Base-by-base conservation (phyloP, 2,113 vertebrate genomes). In the Malurus elegans region DNA sequence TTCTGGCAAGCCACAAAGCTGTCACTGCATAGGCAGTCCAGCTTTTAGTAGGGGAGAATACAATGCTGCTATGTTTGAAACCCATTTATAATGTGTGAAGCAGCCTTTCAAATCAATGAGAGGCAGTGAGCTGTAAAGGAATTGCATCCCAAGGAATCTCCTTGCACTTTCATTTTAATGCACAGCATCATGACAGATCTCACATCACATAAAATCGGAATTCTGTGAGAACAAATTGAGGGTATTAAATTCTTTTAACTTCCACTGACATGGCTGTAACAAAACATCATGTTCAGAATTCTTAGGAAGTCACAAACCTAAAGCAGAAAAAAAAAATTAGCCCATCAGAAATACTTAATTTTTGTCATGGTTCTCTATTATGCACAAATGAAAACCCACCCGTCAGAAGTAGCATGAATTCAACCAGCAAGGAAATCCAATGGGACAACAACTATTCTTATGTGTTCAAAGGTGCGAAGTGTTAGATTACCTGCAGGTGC, bases 171-270 rank as follows among this genome's bases (percentile, higher is more conserved):
- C 26, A 47, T 96, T 97, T 93, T 92, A 93, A 90, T 64, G 80
- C 2, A 2, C 34, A 78, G 28, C 72, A 88, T 84, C 88, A 91
- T 94, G 88, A 90, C 34, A 88, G 31, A 94, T 95, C 86, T 82
- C 73, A 90, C 53, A 88, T 93, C 61, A 82, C 86, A 95, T 93
- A 95, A 93, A 95, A 92, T 79, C 69, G 72, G 48, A 82, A 65
- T 92, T 82, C 58, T 86, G 26, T 66, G 62, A 86, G 61, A 79
- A 92, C 47, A 92, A 92, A 93, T 67, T 67, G 50, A 90, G 32
- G 73, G 3, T 57, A 92, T 86, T 93, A 92, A 94, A 93, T 87
- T 73, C 44, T 88, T 93, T 91, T 91, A 90, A 82, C 45, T 95
- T 86, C 62, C 34, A 91, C 72, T 92, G 90, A 84, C 24, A 67